phyloP scores from a whole-genome alignment of 2,797 vertebrate genomes.

The Alauda arvensis region DNA sequence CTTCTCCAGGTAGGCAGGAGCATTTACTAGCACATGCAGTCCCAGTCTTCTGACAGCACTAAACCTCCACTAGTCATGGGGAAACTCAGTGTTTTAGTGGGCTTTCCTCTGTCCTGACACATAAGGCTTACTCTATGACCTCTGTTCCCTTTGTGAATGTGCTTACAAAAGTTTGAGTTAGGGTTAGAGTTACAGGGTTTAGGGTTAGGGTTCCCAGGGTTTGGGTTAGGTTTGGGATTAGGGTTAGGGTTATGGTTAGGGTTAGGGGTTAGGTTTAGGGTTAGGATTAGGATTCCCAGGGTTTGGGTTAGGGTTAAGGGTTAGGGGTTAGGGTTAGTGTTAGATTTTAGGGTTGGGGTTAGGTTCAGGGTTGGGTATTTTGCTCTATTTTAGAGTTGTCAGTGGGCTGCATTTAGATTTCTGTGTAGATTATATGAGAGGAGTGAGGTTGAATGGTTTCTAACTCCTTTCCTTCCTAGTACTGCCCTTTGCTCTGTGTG shows the following conservation, averaged over 20 bases:
- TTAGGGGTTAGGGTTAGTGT: no score
- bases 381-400: slow-evolving; percentile 39
- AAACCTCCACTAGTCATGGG: not conserved
- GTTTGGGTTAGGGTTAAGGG: no score
- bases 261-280: no score
- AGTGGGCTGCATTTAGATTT: slow-evolving; percentile 21
- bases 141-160: not conserved
- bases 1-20: not conserved
- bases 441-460: slow-evolving; percentile 17
- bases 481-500: not conserved
- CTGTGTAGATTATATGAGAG: slow-evolving; percentile 3
- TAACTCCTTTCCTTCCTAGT: not conserved
- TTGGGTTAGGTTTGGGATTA: no score
- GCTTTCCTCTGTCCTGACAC: not conserved
- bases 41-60: not conserved
- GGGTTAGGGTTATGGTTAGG: no score
- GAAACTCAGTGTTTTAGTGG: not conserved
- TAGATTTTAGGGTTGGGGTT: no score
- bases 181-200: no score
- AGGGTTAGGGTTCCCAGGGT: no score
- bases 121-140: not conserved
- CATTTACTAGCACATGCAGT: not conserved
- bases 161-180: not conserved
- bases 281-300: no score
- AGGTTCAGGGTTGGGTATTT: not conserved